Evolutionary conservation across 1,140 invertebrate genomes (phyloP).

Genomic region (Caenorhabditis inopinata): DNA sequence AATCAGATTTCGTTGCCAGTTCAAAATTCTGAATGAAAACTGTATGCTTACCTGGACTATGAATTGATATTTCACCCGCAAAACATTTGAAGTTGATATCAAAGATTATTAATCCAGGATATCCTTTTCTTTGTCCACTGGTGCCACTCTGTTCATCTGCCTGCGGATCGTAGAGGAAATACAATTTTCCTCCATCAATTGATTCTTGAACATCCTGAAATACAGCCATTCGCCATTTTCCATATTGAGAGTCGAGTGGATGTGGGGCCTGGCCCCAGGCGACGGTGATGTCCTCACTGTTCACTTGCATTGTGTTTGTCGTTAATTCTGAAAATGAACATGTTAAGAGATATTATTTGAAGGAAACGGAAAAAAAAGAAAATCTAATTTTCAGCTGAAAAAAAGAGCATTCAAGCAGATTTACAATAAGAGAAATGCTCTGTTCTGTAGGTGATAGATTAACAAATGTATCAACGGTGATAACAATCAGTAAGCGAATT

Average conservation of each 20-base stretch:
- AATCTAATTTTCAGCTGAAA: not conserved
- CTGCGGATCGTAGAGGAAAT: conserved; percentile 64
- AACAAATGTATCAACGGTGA: not conserved
- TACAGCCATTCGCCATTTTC: conserved; percentile 55
- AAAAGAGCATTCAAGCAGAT: no score
- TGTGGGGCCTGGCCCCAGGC: conserved; percentile 66
- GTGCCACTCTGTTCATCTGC: conserved; percentile 56
- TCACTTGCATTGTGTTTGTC: conserved; percentile 51
- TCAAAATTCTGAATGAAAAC: not conserved
- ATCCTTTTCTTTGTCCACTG: conserved; percentile 59
- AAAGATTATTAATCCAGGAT: conserved; percentile 59
- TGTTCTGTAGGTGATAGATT: no score
- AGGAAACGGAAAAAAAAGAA: not conserved
- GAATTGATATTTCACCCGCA: conserved; percentile 59
- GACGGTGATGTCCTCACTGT: conserved; percentile 63
- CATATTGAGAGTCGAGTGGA: conserved; percentile 56
- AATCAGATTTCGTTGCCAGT: not conserved
- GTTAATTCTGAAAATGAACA: not conserved
- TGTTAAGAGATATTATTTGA: not conserved
- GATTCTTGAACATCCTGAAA: conserved; percentile 65
- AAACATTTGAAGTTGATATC: conserved; percentile 62
- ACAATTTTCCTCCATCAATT: conserved; percentile 58
- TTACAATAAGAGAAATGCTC: no score
- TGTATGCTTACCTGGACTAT: conserved; percentile 53
- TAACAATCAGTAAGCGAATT: conserved; percentile 12